Conservation (phyloP, 2,113 vertebrate species). For the Macroglossus sobrinus region DNA sequence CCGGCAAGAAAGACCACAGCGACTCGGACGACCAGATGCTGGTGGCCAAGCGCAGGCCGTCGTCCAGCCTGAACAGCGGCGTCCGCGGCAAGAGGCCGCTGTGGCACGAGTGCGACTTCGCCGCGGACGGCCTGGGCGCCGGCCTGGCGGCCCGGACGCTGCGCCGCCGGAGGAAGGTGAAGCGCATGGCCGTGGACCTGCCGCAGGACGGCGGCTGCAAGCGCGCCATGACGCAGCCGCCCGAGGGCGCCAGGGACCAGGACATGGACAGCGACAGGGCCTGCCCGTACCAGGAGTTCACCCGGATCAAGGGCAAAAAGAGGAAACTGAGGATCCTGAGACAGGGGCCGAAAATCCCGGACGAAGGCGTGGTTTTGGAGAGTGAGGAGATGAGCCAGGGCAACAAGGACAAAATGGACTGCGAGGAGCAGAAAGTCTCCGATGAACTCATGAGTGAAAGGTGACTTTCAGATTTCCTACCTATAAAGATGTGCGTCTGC, state of each 20-base stretch:
- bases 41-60: conserved; percentile 87
- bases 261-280: conserved; percentile 84
- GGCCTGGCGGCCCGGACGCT: conserved; percentile 85
- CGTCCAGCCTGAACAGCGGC: conserved; percentile 86
- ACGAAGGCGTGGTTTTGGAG: conserved; percentile 87
- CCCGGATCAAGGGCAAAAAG: conserved; percentile 93
- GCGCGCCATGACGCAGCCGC: conserved; percentile 86
- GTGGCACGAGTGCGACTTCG: conserved; percentile 85
- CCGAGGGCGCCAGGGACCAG: conserved; percentile 82
- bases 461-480: conserved; percentile 82
- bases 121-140: conserved; percentile 84
- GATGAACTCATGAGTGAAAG: conserved; percentile 99
- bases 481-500: background rate
- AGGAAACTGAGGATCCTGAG: conserved; percentile 88
- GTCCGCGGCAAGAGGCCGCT: conserved; percentile 85
- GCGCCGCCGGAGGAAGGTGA: conserved; percentile 93
- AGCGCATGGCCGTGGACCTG: conserved; percentile 96
- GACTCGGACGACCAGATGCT: conserved; percentile 96
- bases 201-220: conserved; percentile 87
- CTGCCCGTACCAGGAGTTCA: conserved; percentile 80
- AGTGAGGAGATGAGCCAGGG: conserved; percentile 82
- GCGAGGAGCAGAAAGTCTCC: conserved; percentile 95
- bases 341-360: conserved; percentile 85
- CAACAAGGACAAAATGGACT: conserved; percentile 96
- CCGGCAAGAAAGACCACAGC: conserved; percentile 90